phyloP scores from a whole-genome alignment of 92 coral and sea anemone genomes.

The Phenganax subtilis region DNA sequence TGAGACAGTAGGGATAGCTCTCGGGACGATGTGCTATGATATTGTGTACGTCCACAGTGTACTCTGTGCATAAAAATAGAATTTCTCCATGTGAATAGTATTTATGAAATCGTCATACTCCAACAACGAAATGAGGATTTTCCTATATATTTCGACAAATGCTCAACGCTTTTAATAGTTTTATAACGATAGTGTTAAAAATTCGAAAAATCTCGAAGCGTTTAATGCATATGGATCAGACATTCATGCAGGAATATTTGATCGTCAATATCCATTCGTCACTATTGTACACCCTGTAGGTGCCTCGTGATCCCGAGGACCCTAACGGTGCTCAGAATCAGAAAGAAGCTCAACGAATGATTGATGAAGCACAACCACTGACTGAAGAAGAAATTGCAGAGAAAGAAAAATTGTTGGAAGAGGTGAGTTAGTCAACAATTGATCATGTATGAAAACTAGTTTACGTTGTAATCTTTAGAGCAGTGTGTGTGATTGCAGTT shows the following conservation, averaged over 20 bases:
- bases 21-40: not conserved
- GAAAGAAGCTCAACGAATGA: constrained; percentile 78
- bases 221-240: not conserved
- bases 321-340: constrained; percentile 87
- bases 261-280: no score
- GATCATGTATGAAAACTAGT: not conserved
- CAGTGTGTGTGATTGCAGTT: not conserved
- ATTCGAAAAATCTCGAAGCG: not conserved
- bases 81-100: no score
- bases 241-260: no score
- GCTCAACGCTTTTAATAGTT: no score
- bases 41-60: not conserved
- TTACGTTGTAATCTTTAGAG: not conserved
- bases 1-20: no score
- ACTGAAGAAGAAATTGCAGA: constrained; percentile 88
- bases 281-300: constrained; percentile 41
- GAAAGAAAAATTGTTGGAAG: constrained; percentile 85
- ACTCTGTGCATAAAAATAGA: no score
- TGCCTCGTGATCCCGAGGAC: constrained; percentile 87
- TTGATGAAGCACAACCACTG: constrained; percentile 94
- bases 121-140: no score
- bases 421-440: constrained; percentile 47
- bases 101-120: no score
- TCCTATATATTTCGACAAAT: no score
- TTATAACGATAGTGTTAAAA: no score